Conservation (phyloP, 1,140 invertebrate species). For the Pantala flavescens region DNA sequence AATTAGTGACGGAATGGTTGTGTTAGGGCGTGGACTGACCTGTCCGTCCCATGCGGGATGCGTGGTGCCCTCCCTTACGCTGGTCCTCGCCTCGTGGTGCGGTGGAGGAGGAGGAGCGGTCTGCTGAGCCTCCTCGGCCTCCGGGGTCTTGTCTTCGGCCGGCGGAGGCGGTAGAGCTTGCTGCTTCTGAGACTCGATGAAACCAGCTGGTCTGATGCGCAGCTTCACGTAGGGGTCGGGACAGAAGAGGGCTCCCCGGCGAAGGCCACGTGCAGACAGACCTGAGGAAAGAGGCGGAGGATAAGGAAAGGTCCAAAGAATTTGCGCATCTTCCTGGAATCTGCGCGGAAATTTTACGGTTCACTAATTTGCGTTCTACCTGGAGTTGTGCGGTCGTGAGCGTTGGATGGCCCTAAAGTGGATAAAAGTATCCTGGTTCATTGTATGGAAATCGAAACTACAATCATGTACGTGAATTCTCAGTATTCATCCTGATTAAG, state of each 20-base stretch:
- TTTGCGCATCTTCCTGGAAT: too few species aligned
- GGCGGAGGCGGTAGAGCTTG: background rate
- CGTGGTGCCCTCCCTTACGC: constrained; percentile 34
- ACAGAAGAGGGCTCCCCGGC: constrained; percentile 43
- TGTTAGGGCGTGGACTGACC: constrained; percentile 24
- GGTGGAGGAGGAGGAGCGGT: constrained; percentile 25
- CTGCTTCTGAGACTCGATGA: background rate
- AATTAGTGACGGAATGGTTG: too few species aligned
- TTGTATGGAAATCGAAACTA: too few species aligned
- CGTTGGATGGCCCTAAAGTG: too few species aligned
- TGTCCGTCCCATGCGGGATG: constrained; percentile 35
- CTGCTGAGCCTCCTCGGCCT: background rate
- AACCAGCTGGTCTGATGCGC: constrained; percentile 31
- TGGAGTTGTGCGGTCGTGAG: too few species aligned
- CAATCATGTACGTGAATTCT: too few species aligned
- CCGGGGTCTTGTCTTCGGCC: background rate
- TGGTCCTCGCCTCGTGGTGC: constrained; percentile 36
- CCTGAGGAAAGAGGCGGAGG: constrained; percentile 27
- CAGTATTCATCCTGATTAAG: too few species aligned
- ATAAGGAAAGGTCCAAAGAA: background rate
- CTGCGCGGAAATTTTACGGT: too few species aligned
- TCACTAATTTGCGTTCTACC: too few species aligned
- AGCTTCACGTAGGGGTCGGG: constrained; percentile 43
- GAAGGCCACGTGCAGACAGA: constrained; percentile 35
- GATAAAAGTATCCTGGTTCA: too few species aligned